phyloP scores from a whole-genome alignment of 2,113 vertebrate species.

The Tichodroma muraria region DNA sequence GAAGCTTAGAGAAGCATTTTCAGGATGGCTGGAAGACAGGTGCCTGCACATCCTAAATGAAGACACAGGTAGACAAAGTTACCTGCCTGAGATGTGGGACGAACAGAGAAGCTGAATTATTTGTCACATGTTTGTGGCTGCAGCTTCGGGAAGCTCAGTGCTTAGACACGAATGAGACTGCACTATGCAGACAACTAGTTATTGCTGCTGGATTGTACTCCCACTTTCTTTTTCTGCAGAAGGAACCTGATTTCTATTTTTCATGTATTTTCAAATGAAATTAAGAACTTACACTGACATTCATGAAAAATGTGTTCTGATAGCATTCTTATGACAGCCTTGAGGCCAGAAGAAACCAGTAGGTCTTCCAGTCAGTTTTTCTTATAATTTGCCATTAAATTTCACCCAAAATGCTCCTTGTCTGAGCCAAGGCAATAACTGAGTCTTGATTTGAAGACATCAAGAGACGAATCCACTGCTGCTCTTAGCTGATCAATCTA shows the following conservation, averaged over 20 bases:
- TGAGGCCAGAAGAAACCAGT: background rate
- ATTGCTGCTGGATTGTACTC: background rate
- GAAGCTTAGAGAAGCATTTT: background rate
- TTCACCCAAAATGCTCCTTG: background rate
- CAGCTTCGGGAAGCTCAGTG: background rate
- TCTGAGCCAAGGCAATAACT: background rate
- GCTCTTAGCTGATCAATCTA: background rate
- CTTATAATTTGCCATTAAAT: background rate
- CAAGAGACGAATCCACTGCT: background rate
- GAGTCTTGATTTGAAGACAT: background rate
- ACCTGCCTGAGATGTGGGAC: rapidly evolving
- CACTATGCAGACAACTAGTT: background rate
- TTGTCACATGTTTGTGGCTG: background rate
- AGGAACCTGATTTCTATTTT: background rate
- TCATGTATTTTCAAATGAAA: background rate
- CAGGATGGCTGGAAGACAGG: background rate
- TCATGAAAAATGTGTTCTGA: background rate
- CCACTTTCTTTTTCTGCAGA: background rate
- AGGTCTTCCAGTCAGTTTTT: background rate
- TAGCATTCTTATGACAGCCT: background rate
- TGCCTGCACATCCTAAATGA: background rate
- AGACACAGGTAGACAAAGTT: background rate
- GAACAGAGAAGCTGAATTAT: background rate
- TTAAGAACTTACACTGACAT: background rate
- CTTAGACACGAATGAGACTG: background rate